Conservation (phyloP, 2,888 invertebrate species). For the Diploptera punctata region DNA sequence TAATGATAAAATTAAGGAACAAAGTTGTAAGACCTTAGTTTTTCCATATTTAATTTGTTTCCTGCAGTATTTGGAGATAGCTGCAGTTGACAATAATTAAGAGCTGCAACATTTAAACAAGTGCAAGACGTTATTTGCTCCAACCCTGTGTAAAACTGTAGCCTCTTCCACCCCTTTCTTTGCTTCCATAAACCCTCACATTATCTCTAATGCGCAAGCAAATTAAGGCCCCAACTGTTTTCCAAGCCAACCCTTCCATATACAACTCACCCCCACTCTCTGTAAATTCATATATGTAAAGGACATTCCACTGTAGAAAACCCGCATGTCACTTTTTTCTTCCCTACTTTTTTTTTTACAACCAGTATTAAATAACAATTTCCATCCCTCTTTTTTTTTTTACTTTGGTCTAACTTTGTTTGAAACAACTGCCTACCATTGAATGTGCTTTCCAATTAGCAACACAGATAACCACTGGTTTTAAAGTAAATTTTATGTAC, state of each 20-base stretch:
- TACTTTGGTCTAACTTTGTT: too few species aligned
- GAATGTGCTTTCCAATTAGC: neutral
- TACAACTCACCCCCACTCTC: neutral
- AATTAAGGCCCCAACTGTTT: constrained; percentile 11
- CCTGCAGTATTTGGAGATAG: too few species aligned
- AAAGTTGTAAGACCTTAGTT: too few species aligned
- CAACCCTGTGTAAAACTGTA: too few species aligned
- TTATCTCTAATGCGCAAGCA: constrained; percentile 9
- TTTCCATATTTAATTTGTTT: too few species aligned
- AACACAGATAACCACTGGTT: too few species aligned
- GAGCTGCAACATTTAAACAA: too few species aligned
- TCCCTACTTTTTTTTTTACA: neutral
- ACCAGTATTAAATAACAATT: neutral
- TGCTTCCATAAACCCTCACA: neutral
- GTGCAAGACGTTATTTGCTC: too few species aligned
- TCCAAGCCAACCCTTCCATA: neutral
- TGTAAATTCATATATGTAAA: neutral
- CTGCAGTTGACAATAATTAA: too few species aligned
- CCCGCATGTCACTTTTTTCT: neutral
- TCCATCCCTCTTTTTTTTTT: neutral
- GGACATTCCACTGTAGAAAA: neutral
- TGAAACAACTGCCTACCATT: neutral
- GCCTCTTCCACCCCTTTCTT: neutral
- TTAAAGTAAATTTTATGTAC: too few species aligned
- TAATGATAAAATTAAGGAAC: too few species aligned